Evolutionary conservation across 2,113 vertebrate genomes (phyloP), one percentile per base, ranked within the genome.

Genomic region (Ardeotis arabs): DNA sequence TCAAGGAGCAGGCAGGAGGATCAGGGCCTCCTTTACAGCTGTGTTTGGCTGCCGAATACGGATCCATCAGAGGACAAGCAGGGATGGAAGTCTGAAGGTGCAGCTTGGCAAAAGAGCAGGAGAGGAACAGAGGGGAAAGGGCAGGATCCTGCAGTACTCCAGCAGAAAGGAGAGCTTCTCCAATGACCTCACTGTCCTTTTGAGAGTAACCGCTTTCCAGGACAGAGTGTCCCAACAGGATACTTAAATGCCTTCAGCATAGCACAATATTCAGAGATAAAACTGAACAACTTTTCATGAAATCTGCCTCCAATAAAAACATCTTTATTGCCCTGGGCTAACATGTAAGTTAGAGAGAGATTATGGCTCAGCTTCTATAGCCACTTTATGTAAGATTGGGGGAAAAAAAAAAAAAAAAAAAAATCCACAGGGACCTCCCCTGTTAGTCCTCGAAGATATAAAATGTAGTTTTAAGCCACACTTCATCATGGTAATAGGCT

Each of bases 271-370:
- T 91, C 87, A 79, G 85, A 90, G 87, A 91, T 93, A 91, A 97
- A 96, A 91, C 74, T 2, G 17, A 93, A 94, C 70, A 94, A 95
- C 74, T 96, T 97, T 95, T 96, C 91, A 95, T 90, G 90, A 97
- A 97, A 95, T 97, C 97, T 96, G 91, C 92, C 93, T 98, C 95
- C 94, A 95, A 95, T 96, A 96, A 97, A 97, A 98, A 93, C 89
- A 95, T 95, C 88, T 93, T 97, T 97, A 97, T 90, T 97, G 97
- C 97, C 96, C 83, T 91, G 91, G 96, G 97, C 97, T 96, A 98
- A 96, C 92, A 85, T 91, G 75, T 95, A 95, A 97, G 93, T 96
- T 97, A 95, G 92, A 17, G 69, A 96, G 84, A 96, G 96, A 97
- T 97, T 96, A 97, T 44, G 80, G 89, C 91, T 93, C 95, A 79